These are phyloP conservation scores for Cyprinodon diabolis DNA, from an alignment of 2,797 vertebrate genomes.

Conservation along the genomic window DNA sequence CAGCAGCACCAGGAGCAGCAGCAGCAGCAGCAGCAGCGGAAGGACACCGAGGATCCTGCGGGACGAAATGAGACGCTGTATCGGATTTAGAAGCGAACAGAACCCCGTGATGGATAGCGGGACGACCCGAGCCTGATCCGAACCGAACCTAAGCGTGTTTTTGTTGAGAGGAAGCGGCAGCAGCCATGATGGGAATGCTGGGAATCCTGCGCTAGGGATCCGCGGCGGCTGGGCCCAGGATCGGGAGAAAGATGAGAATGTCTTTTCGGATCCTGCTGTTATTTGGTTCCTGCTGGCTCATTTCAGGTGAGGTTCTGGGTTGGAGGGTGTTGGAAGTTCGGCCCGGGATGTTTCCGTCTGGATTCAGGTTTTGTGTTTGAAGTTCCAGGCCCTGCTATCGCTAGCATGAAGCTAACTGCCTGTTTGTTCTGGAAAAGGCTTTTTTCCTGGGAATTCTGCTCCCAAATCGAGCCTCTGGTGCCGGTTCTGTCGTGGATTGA, in stretches of 20 bases:
- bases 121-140: slow-evolving; percentile 15
- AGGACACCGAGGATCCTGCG: slow-evolving; percentile 79
- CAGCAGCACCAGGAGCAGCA: slow-evolving; percentile 24
- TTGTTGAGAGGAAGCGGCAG: slow-evolving; percentile 37
- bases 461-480: not conserved
- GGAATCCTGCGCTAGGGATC: slow-evolving; percentile 60
- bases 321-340: too few relatives aligned
- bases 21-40: slow-evolving; percentile 74
- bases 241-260: slow-evolving; percentile 87
- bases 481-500: too few relatives aligned
- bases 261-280: slow-evolving; percentile 88
- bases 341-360: slow-evolving; percentile 1
- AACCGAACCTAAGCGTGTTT: slow-evolving; percentile 15
- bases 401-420: slow-evolving; percentile 42
- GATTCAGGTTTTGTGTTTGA: slow-evolving; percentile 1
- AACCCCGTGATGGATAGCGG: slow-evolving; percentile 61
- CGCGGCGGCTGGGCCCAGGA: slow-evolving; percentile 66
- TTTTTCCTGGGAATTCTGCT: not conserved
- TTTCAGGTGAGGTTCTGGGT: slow-evolving; percentile 80
- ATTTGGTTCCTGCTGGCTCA: slow-evolving; percentile 85
- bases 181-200: slow-evolving; percentile 64
- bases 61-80: slow-evolving; percentile 75
- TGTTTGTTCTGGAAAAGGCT: not conserved
- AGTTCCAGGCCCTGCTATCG: slow-evolving; percentile 49
- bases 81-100: slow-evolving; percentile 38